phyloP scores from a whole-genome alignment of 2,888 invertebrate genomes.

The Rapana venosa region DNA sequence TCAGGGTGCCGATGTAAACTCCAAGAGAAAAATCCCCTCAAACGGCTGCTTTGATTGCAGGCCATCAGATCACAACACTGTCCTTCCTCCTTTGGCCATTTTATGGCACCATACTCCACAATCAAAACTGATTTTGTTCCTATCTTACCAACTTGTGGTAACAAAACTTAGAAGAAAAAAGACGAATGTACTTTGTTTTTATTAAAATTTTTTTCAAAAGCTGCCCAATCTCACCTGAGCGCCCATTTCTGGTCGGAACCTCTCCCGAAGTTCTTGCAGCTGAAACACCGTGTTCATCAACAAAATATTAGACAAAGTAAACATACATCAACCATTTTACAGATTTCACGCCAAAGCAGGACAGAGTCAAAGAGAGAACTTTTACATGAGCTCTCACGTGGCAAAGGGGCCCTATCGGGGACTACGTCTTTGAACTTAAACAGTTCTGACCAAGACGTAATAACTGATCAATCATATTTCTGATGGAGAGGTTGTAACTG shows the following conservation, averaged over 20 bases:
- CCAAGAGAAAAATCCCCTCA: too few species aligned
- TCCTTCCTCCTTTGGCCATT: too few species aligned
- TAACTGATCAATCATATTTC: too few species aligned
- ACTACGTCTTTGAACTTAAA: not conserved
- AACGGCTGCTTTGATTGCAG: too few species aligned
- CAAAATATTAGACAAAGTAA: not conserved
- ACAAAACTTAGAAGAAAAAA: not conserved
- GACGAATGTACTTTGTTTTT: not conserved
- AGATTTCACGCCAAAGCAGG: not conserved
- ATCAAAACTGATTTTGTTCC: not conserved
- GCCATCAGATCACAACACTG: too few species aligned
- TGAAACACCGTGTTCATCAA: not conserved
- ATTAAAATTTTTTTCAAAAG: not conserved
- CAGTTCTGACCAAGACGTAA: too few species aligned
- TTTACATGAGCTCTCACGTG: not conserved
- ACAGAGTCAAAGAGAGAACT: not conserved
- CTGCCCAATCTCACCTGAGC: not conserved
- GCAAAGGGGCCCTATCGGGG: not conserved
- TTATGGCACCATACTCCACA: not conserved
- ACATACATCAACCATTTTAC: not conserved
- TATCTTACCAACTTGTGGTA: not conserved
- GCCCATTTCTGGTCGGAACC: not conserved
- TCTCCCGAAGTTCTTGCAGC: conserved; percentile 29
- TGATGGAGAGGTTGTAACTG: too few species aligned
- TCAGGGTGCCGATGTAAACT: too few species aligned